A percentile compares a stretch with the other conserved stretches of the same genome.
Evolutionary conservation across 2,113 vertebrate genomes (phyloP).

Genomic region (Meriones unguiculatus): DNA sequence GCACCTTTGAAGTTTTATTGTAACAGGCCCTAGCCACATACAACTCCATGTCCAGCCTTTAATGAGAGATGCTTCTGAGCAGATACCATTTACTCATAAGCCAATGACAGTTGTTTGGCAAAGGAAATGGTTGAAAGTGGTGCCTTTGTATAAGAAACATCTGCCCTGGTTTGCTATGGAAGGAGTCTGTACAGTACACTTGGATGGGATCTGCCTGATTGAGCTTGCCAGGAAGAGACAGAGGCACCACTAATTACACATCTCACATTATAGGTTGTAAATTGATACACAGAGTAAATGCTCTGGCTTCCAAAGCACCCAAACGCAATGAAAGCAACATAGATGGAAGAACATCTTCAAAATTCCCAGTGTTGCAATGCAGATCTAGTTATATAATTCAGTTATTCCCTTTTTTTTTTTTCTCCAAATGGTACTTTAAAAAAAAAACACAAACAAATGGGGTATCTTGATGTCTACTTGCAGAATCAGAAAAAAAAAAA

Average conservation of each 20-base stretch:
- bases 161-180: conserved; percentile 56
- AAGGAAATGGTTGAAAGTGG: conserved; percentile 60
- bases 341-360: conserved; percentile 66
- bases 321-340: conserved; percentile 64
- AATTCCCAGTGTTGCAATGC: conserved; percentile 55
- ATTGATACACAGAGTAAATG: conserved; percentile 75
- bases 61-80: conserved; percentile 32
- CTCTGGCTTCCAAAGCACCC: conserved; percentile 67
- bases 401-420: not conserved
- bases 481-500: conserved; percentile 29
- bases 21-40: conserved; percentile 36
- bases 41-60: conserved; percentile 33
- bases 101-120: conserved; percentile 50
- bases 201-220: conserved; percentile 71
- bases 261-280: conserved; percentile 74
- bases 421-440: conserved; percentile 57
- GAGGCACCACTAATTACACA: conserved; percentile 75
- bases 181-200: conserved; percentile 51
- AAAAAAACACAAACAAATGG: conserved; percentile 20
- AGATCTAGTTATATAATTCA: conserved; percentile 40
- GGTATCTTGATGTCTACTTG: conserved; percentile 49
- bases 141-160: conserved; percentile 67
- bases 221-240: conserved; percentile 69
- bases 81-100: conserved; percentile 52
- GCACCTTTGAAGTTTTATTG: conserved; percentile 46